Evolutionary conservation across 2,797 vertebrate species (phyloP), one percentile per base, ranked within the genome.

Genomic region (Falco columbarius): DNA sequence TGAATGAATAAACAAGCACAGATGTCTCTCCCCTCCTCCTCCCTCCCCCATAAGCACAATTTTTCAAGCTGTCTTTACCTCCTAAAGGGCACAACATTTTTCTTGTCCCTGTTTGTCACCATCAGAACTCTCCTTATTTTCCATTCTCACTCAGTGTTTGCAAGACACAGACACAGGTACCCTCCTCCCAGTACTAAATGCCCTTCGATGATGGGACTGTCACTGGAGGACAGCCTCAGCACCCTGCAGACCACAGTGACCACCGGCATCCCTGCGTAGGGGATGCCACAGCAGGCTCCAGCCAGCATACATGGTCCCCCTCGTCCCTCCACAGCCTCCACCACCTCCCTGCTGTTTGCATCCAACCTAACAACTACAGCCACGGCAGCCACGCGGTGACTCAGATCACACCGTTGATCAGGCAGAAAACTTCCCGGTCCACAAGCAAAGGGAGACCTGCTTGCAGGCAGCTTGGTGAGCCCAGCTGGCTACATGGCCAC

Each of bases 1-100:
- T 76, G 71, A 95, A 95, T 91, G 38, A 83, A 89, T 81, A 91
- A 91, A 83, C 58, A 92, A 91, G 65, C 23, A 88, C 82, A 93
- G 87, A 94, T 68, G 19, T 90, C 51, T 89, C 29, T 81, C 61
- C 52, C 51, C 63, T 88, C 70, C 76, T 77, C 52, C 51, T 75
- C 38, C 71, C 61, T 95, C 62, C 34, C 54, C 62, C 40, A 5
- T 19, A 65, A 59, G 3, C 32, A 59, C 66, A 68, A 75, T 86
- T 93, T 94, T 83, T 94, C 87, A 93, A 86, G 87, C 34, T 58
- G 54, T 67, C 89, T 86, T 68, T 93, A 83, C 62, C 55, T 81
- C 42, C 61, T 24, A 30, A 56, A 81, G 72, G 74, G 40, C 44
- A 56, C 36, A 32, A 19, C 1, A 0, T 49, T 87, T 66, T 80